A percentile compares a stretch with the other conserved stretches of the same genome.
These are phyloP conservation scores for Allolobophora icterica DNA, from an alignment of 2,888 invertebrate genomes.

Conservation along the genomic window DNA sequence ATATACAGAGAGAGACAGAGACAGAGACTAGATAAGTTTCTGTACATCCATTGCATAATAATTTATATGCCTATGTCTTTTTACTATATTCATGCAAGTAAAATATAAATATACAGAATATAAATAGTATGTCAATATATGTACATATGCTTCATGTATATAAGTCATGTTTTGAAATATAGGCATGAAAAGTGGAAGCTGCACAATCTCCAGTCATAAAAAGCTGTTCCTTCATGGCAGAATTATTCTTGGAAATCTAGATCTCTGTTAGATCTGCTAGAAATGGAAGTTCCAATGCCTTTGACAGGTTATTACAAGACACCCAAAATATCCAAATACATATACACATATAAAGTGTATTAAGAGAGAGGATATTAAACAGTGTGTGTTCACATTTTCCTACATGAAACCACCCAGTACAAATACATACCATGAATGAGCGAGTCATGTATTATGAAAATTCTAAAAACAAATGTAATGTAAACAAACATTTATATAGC, in stretches of 20 bases:
- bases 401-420: not conserved
- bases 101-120: slow-evolving; percentile 5
- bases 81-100: not conserved
- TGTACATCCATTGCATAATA: not conserved
- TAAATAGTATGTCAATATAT: not conserved
- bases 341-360: not conserved
- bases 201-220: not conserved
- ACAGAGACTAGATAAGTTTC: not conserved
- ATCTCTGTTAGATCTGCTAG: not conserved
- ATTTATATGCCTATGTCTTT: not conserved
- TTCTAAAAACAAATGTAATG: not conserved
- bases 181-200: not conserved
- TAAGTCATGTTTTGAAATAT: not conserved
- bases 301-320: not conserved
- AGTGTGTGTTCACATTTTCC: not conserved
- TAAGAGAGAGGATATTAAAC: not conserved
- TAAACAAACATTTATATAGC: not conserved
- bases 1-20: too few relatives aligned
- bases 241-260: not conserved
- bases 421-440: not conserved
- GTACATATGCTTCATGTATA: not conserved
- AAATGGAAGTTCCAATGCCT: not conserved
- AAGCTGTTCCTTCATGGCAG: not conserved
- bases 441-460: not conserved
- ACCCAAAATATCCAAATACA: not conserved